Conservation (phyloP, 2,888 invertebrate species). For the Macrosiphum euphorbiae region DNA sequence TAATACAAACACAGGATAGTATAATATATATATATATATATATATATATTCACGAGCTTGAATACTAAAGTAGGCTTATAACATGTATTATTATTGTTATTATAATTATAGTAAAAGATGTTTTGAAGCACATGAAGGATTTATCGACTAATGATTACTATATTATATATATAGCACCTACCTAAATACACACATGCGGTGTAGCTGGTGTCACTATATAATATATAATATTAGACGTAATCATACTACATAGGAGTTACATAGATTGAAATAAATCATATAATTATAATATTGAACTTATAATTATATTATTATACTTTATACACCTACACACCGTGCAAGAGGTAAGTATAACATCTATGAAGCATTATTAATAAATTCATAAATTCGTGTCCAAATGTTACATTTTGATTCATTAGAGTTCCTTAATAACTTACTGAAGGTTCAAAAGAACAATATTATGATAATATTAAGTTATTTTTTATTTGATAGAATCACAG, state of each 20-base stretch:
- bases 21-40: too few relatives aligned
- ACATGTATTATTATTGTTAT: neutral
- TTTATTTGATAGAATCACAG: neutral
- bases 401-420: neutral
- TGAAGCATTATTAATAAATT: neutral
- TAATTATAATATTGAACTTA: neutral
- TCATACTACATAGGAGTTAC: neutral
- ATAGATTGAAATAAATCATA: neutral
- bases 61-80: neutral
- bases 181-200: neutral
- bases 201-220: neutral
- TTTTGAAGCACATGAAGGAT: neutral
- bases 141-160: neutral
- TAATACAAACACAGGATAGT: neutral
- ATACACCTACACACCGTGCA: neutral
- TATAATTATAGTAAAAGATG: neutral
- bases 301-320: neutral
- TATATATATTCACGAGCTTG: neutral
- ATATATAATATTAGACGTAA: neutral
- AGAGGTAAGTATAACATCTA: neutral
- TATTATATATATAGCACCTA: neutral
- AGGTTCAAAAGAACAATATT: neutral
- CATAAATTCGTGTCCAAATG: neutral
- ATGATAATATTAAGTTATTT: neutral
- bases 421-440: neutral